These are phyloP conservation scores for Hymenochirus boettgeri DNA, from an alignment of 2,113 vertebrate species.

Conservation along the genomic window DNA sequence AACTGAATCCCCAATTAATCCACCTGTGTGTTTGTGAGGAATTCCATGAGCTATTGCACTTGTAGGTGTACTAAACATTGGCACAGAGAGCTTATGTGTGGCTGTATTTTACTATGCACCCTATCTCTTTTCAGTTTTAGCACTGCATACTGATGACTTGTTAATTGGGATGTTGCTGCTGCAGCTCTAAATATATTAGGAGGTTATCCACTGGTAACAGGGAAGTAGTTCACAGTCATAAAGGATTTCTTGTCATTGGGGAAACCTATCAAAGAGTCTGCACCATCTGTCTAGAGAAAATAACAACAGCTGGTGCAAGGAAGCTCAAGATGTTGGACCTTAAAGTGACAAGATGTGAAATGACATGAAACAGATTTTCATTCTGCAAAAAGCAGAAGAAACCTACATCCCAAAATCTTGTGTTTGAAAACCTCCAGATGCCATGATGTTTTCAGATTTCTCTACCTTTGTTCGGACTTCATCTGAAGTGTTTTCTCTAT, in stretches of 20 bases:
- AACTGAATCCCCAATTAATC: not conserved
- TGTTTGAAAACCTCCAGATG: slow-evolving; percentile 87
- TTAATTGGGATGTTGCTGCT: slow-evolving; percentile 36
- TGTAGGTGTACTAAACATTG: not conserved
- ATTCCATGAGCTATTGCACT: not conserved
- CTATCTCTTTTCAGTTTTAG: not conserved
- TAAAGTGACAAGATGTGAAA: slow-evolving; percentile 91
- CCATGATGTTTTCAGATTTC: slow-evolving; percentile 69
- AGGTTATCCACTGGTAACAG: slow-evolving; percentile 50
- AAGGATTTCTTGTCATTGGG: slow-evolving; percentile 50
- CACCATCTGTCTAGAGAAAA: slow-evolving; percentile 84
- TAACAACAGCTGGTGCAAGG: slow-evolving; percentile 82
- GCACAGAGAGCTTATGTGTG: not conserved
- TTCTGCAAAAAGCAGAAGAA: slow-evolving; percentile 71
- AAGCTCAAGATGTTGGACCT: slow-evolving; percentile 84
- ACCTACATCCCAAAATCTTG: slow-evolving; percentile 66
- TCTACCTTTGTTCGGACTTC: slow-evolving; percentile 72
- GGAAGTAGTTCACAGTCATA: slow-evolving; percentile 52
- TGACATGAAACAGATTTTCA: slow-evolving; percentile 95
- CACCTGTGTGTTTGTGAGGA: not conserved
- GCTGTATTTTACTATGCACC: slow-evolving; percentile 23
- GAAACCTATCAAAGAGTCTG: slow-evolving; percentile 72
- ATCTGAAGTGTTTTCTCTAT: slow-evolving; percentile 63
- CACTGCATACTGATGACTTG: slow-evolving; percentile 33
- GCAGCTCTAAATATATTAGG: slow-evolving; percentile 47